A percentile compares a stretch with the other conserved stretches of the same genome.
Conservation (phyloP, 2,888 invertebrate species). For the Acholoe squamosa region DNA sequence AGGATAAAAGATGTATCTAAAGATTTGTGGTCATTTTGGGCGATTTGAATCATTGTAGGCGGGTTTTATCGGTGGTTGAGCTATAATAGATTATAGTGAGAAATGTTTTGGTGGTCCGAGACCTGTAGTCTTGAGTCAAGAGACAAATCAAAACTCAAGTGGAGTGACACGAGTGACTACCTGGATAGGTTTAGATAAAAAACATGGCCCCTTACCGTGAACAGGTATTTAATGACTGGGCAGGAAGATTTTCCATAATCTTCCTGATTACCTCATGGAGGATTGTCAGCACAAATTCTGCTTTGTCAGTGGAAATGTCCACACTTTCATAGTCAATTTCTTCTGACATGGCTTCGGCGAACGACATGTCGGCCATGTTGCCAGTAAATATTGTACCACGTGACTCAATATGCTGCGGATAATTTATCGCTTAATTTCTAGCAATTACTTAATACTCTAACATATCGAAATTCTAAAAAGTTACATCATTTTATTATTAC, state of each 20-base stretch:
- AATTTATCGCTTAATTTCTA: too few species aligned
- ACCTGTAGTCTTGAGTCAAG: too few species aligned
- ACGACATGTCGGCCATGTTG: conserved; percentile 22
- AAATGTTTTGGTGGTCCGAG: too few species aligned
- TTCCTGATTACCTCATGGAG: conserved; percentile 26
- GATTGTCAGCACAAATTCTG: conserved; percentile 16
- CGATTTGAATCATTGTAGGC: too few species aligned
- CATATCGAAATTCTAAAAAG: too few species aligned
- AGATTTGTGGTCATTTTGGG: too few species aligned
- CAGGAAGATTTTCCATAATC: conserved; percentile 44
- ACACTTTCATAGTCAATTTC: neutral
- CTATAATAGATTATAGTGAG: too few species aligned
- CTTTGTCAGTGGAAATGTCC: neutral
- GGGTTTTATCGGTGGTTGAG: too few species aligned
- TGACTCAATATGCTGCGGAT: neutral
- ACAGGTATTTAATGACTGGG: conserved; percentile 39
- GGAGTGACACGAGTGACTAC: neutral
- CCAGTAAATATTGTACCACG: conserved; percentile 34
- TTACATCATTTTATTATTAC: too few species aligned
- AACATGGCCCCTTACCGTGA: neutral
- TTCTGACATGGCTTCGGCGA: neutral
- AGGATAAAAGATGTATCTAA: too few species aligned
- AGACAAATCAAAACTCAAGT: too few species aligned
- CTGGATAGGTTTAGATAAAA: neutral
- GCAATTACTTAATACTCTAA: too few species aligned